Evolutionary conservation across 2,113 vertebrate species (phyloP).

Genomic region (Sciurus niger): DNA sequence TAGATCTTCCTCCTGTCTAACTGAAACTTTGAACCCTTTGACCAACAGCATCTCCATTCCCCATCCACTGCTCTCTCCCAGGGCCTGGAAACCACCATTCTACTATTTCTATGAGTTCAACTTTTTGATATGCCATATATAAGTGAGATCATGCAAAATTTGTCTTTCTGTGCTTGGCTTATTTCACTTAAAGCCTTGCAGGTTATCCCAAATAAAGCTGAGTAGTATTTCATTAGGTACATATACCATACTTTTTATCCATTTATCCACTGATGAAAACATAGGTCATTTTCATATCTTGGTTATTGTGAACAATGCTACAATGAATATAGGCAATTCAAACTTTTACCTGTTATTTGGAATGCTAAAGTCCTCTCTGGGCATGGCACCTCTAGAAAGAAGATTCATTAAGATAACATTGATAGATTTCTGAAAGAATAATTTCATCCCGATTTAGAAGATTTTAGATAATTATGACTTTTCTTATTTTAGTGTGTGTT

Average conservation of each 20-base stretch:
- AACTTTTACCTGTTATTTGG: neutral
- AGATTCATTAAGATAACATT: neutral
- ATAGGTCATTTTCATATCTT: neutral
- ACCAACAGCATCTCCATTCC: neutral
- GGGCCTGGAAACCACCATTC: neutral
- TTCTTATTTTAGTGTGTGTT: neutral
- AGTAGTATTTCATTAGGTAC: neutral
- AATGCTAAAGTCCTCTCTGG: neutral
- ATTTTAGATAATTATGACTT: conserved; percentile 58
- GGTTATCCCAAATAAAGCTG: neutral
- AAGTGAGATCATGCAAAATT: neutral
- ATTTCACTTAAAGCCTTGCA: neutral
- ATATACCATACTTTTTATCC: neutral
- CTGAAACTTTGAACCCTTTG: neutral
- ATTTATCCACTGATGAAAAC: neutral
- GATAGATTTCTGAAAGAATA: conserved; percentile 22
- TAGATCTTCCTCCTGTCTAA: neutral
- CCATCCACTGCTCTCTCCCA: neutral
- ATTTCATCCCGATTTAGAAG: neutral
- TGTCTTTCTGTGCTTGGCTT: neutral
- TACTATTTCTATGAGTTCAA: neutral
- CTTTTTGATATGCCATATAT: neutral
- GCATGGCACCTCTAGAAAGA: conserved; percentile 3
- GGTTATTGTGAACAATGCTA: neutral
- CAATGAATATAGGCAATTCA: neutral